Evolutionary conservation across 2,113 vertebrate genomes (phyloP).

Genomic region (Pongo abelii): DNA sequence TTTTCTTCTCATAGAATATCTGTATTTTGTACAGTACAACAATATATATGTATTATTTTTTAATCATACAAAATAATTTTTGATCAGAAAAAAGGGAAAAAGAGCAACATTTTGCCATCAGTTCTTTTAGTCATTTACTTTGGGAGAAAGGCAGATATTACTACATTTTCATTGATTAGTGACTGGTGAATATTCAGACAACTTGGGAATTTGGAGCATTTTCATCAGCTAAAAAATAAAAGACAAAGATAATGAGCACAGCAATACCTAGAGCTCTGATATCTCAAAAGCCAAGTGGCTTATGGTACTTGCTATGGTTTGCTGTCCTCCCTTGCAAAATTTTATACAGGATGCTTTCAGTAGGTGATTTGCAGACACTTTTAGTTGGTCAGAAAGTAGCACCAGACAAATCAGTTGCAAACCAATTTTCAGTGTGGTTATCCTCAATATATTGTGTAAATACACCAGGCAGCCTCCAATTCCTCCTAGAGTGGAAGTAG

Average conservation of each 20-base stretch:
- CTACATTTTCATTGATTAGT: background rate
- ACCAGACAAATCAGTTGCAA: background rate
- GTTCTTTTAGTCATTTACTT: constrained; percentile 5
- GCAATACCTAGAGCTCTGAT: background rate
- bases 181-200: background rate
- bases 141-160: background rate
- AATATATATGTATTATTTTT: background rate
- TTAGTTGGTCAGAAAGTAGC: background rate
- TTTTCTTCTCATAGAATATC: constrained; percentile 4
- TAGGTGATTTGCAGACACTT: background rate
- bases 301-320: background rate
- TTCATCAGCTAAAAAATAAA: background rate
- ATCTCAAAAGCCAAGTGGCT: background rate
- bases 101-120: background rate
- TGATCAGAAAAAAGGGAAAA: background rate
- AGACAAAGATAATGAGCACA: background rate
- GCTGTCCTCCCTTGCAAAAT: background rate
- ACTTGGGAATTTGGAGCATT: constrained; percentile 16
- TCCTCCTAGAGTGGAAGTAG: background rate
- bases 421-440: background rate
- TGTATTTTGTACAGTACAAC: background rate
- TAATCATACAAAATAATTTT: constrained; percentile 1
- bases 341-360: background rate
- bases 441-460: background rate
- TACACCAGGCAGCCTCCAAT: background rate